A percentile compares a stretch with the other conserved stretches of the same genome.
These are phyloP conservation scores for Phrynosoma platyrhinos DNA, from an alignment of 2,113 vertebrate genomes.

Conservation along the genomic window DNA sequence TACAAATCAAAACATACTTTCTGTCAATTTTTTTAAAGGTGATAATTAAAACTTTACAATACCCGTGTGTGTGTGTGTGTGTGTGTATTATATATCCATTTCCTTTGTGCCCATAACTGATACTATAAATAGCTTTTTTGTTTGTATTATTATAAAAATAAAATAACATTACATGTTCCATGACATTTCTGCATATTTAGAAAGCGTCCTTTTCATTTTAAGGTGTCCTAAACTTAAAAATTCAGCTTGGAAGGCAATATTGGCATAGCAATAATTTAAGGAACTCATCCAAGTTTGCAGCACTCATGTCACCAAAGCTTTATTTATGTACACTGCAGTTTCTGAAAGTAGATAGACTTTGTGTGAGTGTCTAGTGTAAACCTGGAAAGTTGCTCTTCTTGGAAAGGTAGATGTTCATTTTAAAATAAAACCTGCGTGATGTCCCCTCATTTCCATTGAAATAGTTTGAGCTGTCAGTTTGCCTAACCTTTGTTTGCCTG, in stretches of 20 bases:
- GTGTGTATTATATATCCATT: slow-evolving; percentile 22
- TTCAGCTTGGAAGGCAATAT: slow-evolving; percentile 48
- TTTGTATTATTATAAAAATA: slow-evolving; percentile 28
- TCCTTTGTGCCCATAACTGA: slow-evolving; percentile 41
- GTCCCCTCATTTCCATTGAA: slow-evolving; percentile 58
- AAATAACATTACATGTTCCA: slow-evolving; percentile 29
- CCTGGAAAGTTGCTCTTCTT: slow-evolving; percentile 49
- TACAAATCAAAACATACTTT: too few species aligned
- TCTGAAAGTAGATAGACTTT: slow-evolving; percentile 45
- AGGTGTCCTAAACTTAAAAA: slow-evolving; percentile 37
- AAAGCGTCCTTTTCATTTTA: slow-evolving; percentile 46
- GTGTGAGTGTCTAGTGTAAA: slow-evolving; percentile 31
- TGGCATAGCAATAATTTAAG: slow-evolving; percentile 55
- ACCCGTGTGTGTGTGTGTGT: background rate
- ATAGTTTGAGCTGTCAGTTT: slow-evolving; percentile 77
- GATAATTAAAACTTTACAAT: too few species aligned
- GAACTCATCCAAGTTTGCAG: slow-evolving; percentile 48
- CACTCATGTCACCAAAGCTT: slow-evolving; percentile 56
- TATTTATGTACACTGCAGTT: slow-evolving; percentile 58
- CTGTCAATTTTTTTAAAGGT: too few species aligned
- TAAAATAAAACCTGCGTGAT: slow-evolving; percentile 70
- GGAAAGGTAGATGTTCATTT: slow-evolving; percentile 57
- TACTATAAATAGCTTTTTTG: slow-evolving; percentile 49
- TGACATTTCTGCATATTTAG: slow-evolving; percentile 36
- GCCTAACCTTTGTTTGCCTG: slow-evolving; percentile 83